Base-by-base conservation (phyloP, 1,140 invertebrate genomes). In the Drosophila elegans region DNA sequence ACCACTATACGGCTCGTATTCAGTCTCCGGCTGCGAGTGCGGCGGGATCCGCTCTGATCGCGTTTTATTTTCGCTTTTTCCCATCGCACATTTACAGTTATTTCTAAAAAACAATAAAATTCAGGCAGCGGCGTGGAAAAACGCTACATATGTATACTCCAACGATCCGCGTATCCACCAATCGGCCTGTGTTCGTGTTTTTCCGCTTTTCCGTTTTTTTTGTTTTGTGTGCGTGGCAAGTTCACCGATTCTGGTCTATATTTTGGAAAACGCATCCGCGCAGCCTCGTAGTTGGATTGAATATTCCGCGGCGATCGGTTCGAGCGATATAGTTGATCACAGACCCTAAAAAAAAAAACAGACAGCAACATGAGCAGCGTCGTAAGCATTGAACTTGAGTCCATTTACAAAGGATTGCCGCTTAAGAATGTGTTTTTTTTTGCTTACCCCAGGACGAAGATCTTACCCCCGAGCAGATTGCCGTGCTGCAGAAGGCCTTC, bases 401-500 rank as follows among this genome's bases (percentile, higher is more conserved):
- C 16, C 38, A 12, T 4, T 21, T 38, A 2, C 4, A 21, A 4
- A 52, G 64, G 64, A 68, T 13, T 21, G 36, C 32, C 39, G 36
- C n/a, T 45, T 38, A 52, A 46, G 21, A 39, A 27, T 57, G 13
- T 51, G 16, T 34, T 68, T 49, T 34, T 68, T 49, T 49, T 55
- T 5, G 9, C 16, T 75, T 80, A 12, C 9, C n/a, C 32, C 82
- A 95, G 94, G 94, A 94, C 88, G 94, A 95, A 76, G 94, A 95
- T 91, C 92, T 95, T 61, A 94, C 94, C 38, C 92, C 94, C 68
- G 94, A 95, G 92, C 94, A 95, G 93, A 94, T 95, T 82, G 94
- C 94, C 77, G 97, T 98, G 79, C 94, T 98, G 71, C 96, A 96
- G 89, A 98, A 98, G 93, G 98, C 98, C 46, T 99, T 99, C 93